phyloP scores from a whole-genome alignment of 2,797 vertebrate genomes.

The Muscicapa striata region DNA sequence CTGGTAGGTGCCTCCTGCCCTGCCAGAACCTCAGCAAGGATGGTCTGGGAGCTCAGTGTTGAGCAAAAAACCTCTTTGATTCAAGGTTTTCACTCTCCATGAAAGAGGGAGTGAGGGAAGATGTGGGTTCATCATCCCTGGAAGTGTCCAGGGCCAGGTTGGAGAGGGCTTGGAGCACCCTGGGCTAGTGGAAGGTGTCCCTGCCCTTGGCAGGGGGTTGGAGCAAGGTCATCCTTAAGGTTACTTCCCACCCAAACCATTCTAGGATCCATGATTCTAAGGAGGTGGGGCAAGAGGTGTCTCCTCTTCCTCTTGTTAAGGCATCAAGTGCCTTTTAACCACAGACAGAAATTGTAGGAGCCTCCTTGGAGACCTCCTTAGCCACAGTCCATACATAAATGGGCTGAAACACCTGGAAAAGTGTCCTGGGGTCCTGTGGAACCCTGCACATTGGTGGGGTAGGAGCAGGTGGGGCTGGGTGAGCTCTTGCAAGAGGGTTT shows the following conservation, averaged over 20 bases:
- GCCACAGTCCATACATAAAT: accelerated
- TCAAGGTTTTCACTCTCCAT: neutral
- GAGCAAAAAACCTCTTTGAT: neutral
- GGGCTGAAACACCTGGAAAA: neutral
- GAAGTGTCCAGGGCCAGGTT: neutral
- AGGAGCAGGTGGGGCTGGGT: neutral
- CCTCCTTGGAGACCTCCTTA: neutral
- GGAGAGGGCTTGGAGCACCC: neutral
- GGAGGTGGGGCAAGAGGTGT: neutral
- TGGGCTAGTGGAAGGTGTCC: neutral
- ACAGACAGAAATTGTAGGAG: neutral
- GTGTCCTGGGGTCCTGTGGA: neutral
- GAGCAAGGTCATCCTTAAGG: neutral
- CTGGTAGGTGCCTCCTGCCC: constrained; percentile 81
- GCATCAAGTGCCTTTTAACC: neutral
- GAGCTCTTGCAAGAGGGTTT: neutral
- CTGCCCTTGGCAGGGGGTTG: neutral
- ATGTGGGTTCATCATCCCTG: neutral
- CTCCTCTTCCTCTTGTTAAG: neutral
- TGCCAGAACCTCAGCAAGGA: neutral
- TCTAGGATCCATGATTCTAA: neutral
- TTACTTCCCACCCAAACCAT: neutral
- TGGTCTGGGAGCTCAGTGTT: accelerated
- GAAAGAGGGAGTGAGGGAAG: neutral
- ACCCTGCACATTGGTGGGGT: neutral